These are phyloP conservation scores for Cyclura pinguis DNA, from an alignment of 2,797 vertebrate species.

Conservation along the genomic window DNA sequence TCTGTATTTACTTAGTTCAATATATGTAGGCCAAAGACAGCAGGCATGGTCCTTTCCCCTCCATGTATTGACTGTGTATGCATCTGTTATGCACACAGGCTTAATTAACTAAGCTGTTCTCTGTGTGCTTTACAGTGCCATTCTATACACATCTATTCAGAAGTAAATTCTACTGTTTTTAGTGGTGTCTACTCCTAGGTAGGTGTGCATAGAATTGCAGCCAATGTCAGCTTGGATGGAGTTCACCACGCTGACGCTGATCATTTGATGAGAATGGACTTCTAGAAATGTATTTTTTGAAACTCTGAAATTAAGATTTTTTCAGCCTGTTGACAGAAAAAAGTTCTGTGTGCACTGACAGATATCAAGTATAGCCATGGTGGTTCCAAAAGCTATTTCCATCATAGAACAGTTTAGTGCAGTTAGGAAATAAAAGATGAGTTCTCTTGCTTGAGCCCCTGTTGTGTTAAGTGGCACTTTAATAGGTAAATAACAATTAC, in stretches of 20 bases:
- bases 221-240: neutral
- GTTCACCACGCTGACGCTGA: neutral
- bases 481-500: neutral
- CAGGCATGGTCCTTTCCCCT: no score
- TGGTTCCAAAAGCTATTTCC: neutral
- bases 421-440: neutral
- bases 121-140: no score
- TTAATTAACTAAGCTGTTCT: no score
- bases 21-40: neutral
- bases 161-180: neutral
- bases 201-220: neutral
- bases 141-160: no score
- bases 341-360: neutral
- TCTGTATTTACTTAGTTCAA: no score
- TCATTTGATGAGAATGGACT: neutral
- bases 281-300: neutral
- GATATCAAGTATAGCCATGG: neutral
- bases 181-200: neutral
- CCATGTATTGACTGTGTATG: no score
- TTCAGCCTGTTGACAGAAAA: neutral
- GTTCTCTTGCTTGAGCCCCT: constrained; percentile 6
- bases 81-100: no score
- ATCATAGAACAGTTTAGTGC: neutral
- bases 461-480: neutral
- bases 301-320: neutral